A percentile compares a stretch with the other conserved stretches of the same genome.
phyloP scores from a whole-genome alignment of 2,797 vertebrate species.

The Platalea minor region DNA sequence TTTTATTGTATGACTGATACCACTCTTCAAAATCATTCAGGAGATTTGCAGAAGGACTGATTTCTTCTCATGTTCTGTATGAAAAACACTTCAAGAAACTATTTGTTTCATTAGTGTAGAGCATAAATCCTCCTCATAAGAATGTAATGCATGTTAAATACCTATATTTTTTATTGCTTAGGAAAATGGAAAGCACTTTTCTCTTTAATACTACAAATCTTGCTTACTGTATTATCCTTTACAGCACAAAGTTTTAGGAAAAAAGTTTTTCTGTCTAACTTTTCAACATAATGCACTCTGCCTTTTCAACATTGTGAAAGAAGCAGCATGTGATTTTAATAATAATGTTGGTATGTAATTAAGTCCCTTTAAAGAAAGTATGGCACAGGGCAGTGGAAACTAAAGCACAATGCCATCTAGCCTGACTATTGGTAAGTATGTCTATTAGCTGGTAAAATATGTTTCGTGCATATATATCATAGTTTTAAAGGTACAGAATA shows the following conservation, averaged over 20 bases:
- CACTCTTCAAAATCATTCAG: background rate
- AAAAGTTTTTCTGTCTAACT: constrained; percentile 11
- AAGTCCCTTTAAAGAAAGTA: constrained; percentile 42
- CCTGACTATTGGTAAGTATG: constrained; percentile 69
- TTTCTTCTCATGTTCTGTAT: constrained; percentile 58
- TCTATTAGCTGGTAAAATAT: background rate
- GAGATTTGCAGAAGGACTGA: background rate
- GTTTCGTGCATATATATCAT: background rate
- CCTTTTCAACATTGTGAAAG: background rate
- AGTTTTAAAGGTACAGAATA: background rate
- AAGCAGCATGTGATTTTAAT: constrained; percentile 23
- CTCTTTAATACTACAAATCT: constrained; percentile 5
- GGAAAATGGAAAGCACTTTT: constrained; percentile 31
- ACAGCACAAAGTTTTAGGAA: constrained; percentile 11
- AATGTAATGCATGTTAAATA: constrained; percentile 59
- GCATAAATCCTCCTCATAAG: background rate
- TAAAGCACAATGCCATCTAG: constrained; percentile 15
- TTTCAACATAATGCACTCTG: background rate
- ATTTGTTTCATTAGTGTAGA: background rate
- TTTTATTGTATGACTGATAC: background rate
- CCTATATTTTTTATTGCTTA: constrained; percentile 26
- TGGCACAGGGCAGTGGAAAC: constrained; percentile 51
- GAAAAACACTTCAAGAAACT: constrained; percentile 51
- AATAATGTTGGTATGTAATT: constrained; percentile 6
- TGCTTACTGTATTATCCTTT: constrained; percentile 13